A percentile compares a stretch with the other conserved stretches of the same genome.
These are phyloP conservation scores for Petrocephalus schoutedeni DNA, from an alignment of 2,797 vertebrate genomes.

Conservation along the genomic window DNA sequence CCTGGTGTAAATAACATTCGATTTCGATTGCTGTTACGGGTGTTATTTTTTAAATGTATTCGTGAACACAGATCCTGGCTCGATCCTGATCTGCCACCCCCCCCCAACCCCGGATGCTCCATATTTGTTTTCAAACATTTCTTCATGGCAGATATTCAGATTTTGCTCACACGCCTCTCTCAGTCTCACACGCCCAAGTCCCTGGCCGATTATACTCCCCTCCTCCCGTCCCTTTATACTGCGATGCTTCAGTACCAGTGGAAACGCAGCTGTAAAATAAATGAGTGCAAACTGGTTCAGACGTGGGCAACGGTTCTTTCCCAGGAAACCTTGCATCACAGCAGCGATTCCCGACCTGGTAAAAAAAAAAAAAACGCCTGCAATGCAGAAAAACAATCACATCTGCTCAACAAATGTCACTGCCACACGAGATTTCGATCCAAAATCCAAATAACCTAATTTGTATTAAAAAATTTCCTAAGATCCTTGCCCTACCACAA, in stretches of 20 bases:
- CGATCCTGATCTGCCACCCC: neutral
- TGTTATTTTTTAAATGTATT: neutral
- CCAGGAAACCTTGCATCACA: conserved; percentile 28
- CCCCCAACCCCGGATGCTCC: neutral
- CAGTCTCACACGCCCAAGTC: neutral
- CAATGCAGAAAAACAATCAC: conserved; percentile 42
- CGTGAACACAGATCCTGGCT: neutral
- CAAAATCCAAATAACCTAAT: neutral
- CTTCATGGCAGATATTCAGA: neutral
- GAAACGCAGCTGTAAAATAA: conserved; percentile 13
- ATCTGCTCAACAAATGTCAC: conserved; percentile 43
- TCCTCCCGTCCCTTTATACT: neutral
- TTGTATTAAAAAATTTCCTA: neutral
- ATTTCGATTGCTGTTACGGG: neutral
- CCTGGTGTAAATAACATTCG: neutral
- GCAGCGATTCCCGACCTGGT: conserved; percentile 25
- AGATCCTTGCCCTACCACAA: neutral
- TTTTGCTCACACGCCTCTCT: neutral
- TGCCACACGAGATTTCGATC: conserved; percentile 27
- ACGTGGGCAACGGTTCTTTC: conserved; percentile 18
- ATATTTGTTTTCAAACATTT: neutral
- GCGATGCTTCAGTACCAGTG: neutral
- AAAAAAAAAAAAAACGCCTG: conserved; percentile 13
- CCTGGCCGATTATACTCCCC: neutral
- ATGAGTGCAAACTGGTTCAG: neutral